phyloP scores from a whole-genome alignment of 2,888 invertebrate genomes.

The Chironomus tentans region DNA sequence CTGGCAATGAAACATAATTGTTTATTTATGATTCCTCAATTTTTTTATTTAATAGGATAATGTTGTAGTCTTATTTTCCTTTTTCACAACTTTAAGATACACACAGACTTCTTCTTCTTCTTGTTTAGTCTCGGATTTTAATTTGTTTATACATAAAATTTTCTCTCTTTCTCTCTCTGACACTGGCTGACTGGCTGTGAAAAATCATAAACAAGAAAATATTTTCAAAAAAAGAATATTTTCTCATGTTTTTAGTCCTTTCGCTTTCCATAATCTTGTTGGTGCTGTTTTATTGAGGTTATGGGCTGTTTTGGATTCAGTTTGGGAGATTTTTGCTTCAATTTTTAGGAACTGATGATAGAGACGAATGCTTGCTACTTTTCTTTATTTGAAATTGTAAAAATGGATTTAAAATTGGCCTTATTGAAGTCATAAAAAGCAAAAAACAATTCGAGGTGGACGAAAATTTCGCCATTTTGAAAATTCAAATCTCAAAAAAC shows the following conservation, averaged over 20 bases:
- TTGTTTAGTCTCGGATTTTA: slow-evolving; percentile 25
- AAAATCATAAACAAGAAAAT: background rate
- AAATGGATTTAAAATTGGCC: too few species aligned
- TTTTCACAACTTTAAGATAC: too few species aligned
- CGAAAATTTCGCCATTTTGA: too few species aligned
- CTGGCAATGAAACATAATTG: slow-evolving; percentile 12
- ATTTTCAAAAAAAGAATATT: background rate
- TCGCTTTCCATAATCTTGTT: background rate
- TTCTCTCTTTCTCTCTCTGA: background rate
- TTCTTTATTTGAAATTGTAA: too few species aligned
- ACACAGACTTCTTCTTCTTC: slow-evolving; percentile 14
- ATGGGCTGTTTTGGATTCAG: too few species aligned
- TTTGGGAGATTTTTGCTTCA: too few species aligned
- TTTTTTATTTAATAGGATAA: slow-evolving; percentile 4
- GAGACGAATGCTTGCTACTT: too few species aligned
- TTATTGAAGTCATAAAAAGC: too few species aligned
- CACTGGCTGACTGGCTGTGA: background rate
- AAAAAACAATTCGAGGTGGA: too few species aligned
- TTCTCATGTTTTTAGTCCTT: background rate
- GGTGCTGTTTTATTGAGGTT: background rate
- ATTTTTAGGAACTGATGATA: too few species aligned
- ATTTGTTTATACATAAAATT: slow-evolving; percentile 18
- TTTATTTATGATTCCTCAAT: slow-evolving; percentile 21
- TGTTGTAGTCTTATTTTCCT: background rate
- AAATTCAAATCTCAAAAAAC: too few species aligned